These are phyloP conservation scores for Agonum fuliginosum DNA, from an alignment of 2,888 invertebrate genomes.

Conservation along the genomic window DNA sequence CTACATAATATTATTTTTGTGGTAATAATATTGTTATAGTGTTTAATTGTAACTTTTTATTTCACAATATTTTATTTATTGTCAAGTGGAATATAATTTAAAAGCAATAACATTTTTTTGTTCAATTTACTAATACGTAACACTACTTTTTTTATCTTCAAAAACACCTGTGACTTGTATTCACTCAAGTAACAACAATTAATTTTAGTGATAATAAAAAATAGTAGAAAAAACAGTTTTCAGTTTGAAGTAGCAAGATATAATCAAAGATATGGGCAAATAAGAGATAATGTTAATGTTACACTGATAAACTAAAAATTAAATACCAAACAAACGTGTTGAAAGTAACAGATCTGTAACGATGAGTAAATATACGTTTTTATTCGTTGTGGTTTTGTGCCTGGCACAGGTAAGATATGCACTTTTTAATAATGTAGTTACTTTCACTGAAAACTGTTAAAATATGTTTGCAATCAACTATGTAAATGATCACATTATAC, in stretches of 20 bases:
- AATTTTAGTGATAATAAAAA: no score
- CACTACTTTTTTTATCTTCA: no score
- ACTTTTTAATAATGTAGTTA: background rate
- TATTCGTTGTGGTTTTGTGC: conserved; percentile 14
- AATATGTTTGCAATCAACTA: background rate
- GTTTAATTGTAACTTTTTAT: no score
- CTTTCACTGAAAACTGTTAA: background rate
- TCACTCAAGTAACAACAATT: background rate
- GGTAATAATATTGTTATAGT: no score
- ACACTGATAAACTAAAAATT: background rate
- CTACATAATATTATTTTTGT: no score
- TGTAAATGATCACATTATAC: no score
- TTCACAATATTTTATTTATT: no score
- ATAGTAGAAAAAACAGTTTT: background rate
- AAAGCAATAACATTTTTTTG: no score
- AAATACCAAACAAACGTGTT: background rate
- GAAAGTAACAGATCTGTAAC: conserved; percentile 13
- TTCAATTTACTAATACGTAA: no score
- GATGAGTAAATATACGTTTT: conserved; percentile 22
- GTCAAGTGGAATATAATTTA: no score
- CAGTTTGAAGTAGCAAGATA: conserved; percentile 1
- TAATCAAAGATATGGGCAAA: background rate
- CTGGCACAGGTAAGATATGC: conserved; percentile 27
- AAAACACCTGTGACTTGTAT: no score
- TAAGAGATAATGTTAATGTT: background rate